These are phyloP conservation scores for Tarsius wallacei DNA, from an alignment of 2,797 vertebrate genomes.

Conservation along the genomic window DNA sequence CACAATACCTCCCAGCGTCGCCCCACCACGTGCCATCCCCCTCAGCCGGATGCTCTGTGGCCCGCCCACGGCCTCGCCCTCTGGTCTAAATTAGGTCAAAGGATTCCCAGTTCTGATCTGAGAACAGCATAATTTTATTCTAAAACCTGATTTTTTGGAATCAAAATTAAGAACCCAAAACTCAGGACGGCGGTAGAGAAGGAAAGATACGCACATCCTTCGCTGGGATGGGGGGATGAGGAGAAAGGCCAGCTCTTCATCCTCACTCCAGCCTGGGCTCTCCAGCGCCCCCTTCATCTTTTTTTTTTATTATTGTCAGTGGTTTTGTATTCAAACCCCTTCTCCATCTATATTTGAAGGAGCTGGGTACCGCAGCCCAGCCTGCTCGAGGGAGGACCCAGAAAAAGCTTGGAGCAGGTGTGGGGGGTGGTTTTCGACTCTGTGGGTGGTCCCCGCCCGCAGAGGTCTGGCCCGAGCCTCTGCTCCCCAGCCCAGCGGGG, in stretches of 20 bases:
- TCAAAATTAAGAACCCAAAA: background rate
- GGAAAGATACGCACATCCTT: background rate
- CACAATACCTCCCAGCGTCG: background rate
- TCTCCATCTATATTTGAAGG: background rate
- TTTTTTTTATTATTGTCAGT: too few species aligned
- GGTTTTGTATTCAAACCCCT: too few species aligned
- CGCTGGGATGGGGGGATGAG: background rate
- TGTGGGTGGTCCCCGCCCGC: constrained; percentile 79
- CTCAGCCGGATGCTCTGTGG: background rate
- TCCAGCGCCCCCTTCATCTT: background rate
- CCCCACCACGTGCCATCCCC: background rate
- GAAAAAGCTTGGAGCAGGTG: fast-evolving
- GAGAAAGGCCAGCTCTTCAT: background rate
- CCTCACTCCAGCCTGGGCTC: too few species aligned
- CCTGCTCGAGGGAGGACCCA: background rate
- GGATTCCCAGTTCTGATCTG: background rate
- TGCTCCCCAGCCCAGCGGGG: fast-evolving
- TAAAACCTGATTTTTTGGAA: background rate
- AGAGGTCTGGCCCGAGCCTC: fast-evolving
- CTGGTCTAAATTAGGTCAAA: background rate
- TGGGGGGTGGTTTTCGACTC: constrained; percentile 16
- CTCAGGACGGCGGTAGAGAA: background rate
- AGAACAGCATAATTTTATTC: background rate
- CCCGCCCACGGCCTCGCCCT: background rate
- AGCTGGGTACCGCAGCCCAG: background rate